These are phyloP conservation scores for Cheirogaleus medius DNA, from an alignment of 2,113 vertebrate species.

Conservation along the genomic window DNA sequence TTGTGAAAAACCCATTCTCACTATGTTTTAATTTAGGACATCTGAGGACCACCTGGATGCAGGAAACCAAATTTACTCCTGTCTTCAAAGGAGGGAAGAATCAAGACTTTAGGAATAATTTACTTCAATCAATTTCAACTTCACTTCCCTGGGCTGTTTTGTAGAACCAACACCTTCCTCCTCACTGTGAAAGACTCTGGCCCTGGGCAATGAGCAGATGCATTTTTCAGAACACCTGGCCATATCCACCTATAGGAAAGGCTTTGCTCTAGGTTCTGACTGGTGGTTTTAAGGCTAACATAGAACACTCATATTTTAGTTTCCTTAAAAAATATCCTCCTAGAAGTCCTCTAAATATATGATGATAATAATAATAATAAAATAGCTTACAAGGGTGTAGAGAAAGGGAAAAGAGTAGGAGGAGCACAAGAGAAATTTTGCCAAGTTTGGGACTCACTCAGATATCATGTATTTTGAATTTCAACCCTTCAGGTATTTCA, in stretches of 20 bases:
- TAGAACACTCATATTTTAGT: background rate
- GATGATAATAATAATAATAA: background rate
- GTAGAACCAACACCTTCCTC: background rate
- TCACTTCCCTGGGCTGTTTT: conserved; percentile 29
- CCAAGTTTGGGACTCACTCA: background rate
- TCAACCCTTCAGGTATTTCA: background rate
- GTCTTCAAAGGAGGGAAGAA: conserved; percentile 62
- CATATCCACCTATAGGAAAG: background rate
- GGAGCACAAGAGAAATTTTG: background rate
- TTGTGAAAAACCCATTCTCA: conserved; percentile 16
- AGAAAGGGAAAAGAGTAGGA: background rate
- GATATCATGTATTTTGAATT: background rate
- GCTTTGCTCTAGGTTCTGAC: background rate
- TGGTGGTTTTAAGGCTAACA: background rate
- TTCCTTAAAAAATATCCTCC: background rate
- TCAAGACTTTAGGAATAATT: conserved; percentile 38
- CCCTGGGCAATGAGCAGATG: background rate
- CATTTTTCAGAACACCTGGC: background rate
- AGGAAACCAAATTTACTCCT: conserved; percentile 37
- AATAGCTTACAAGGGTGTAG: background rate
- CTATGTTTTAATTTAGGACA: conserved; percentile 49
- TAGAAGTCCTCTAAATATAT: background rate
- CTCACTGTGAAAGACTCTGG: background rate
- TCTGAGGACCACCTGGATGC: conserved; percentile 68
- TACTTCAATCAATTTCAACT: conserved; percentile 32